Evolutionary conservation across 2,888 invertebrate species (phyloP).

Genomic region (Trissoscelio sp.): DNA sequence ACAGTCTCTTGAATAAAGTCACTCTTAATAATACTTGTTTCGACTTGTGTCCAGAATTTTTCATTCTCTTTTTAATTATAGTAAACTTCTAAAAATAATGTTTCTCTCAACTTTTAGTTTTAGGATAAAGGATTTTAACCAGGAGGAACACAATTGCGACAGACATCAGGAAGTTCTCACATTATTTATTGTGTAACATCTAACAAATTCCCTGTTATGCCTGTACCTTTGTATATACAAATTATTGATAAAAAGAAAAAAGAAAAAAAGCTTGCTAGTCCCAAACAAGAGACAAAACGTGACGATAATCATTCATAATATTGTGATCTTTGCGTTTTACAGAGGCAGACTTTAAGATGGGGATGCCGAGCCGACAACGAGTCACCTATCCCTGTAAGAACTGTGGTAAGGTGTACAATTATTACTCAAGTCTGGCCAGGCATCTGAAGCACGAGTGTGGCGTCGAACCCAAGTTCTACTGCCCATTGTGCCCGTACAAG

Average conservation of each 20-base stretch:
- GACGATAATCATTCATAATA: slow-evolving; percentile 48
- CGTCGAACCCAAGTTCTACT: slow-evolving; percentile 84
- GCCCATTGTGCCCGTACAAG: slow-evolving; percentile 83
- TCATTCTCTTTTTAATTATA: slow-evolving; percentile 1
- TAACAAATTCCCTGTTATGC: slow-evolving; percentile 37
- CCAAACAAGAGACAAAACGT: slow-evolving; percentile 17
- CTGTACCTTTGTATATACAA: slow-evolving; percentile 39
- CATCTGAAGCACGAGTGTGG: slow-evolving; percentile 85
- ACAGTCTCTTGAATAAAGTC: slow-evolving; percentile 44
- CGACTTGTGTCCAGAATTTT: neutral
- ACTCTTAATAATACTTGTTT: slow-evolving; percentile 26
- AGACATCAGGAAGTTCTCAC: slow-evolving; percentile 3
- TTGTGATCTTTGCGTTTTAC: slow-evolving; percentile 55
- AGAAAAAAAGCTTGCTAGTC: slow-evolving; percentile 38
- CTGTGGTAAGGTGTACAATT: slow-evolving; percentile 84
- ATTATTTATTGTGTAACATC: slow-evolving; percentile 39
- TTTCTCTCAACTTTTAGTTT: slow-evolving; percentile 14
- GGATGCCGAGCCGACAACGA: slow-evolving; percentile 39
- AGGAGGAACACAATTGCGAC: neutral
- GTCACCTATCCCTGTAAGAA: slow-evolving; percentile 77
- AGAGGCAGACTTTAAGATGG: slow-evolving; percentile 55
- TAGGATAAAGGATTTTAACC: slow-evolving; percentile 23
- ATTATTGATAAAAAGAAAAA: slow-evolving; percentile 14
- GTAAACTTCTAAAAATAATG: neutral
- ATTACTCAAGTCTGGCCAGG: slow-evolving; percentile 82